Evolutionary conservation across 2,888 invertebrate genomes (phyloP).

Genomic region (Neelides folsomi): DNA sequence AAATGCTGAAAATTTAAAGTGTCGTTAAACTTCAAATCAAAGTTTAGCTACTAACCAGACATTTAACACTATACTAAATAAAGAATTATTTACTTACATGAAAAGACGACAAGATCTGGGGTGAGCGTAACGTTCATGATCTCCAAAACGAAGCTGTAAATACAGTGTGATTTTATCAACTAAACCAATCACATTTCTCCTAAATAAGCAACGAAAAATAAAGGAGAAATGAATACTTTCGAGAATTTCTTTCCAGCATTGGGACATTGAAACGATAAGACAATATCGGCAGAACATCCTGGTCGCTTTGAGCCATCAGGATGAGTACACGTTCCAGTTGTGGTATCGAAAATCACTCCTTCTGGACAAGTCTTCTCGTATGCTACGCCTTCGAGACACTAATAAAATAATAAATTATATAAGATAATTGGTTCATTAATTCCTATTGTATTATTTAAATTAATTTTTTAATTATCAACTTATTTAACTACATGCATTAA

Average conservation of each 20-base stretch:
- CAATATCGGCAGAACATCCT: conserved; percentile 26
- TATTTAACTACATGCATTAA: no score
- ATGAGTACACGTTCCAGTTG: conserved; percentile 32
- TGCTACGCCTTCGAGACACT: conserved; percentile 21
- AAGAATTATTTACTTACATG: no score
- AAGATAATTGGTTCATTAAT: background rate
- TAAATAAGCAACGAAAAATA: no score
- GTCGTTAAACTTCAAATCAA: no score
- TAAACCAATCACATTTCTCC: no score
- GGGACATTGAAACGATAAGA: conserved; percentile 30
- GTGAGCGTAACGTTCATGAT: conserved; percentile 32
- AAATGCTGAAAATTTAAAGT: conserved; percentile 59
- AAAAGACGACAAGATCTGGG: conserved; percentile 21
- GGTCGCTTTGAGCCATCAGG: conserved; percentile 26
- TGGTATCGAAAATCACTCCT: conserved; percentile 35
- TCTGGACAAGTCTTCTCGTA: conserved; percentile 34
- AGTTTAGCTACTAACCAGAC: no score
- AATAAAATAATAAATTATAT: background rate
- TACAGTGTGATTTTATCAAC: no score
- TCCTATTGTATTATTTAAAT: no score
- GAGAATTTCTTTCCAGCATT: conserved; percentile 24
- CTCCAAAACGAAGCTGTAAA: conserved; percentile 20
- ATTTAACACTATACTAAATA: no score
- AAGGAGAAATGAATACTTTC: no score
- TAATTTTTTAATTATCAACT: no score